These are phyloP conservation scores for Mylabris phalerata DNA, from an alignment of 1,140 invertebrate species.

Conservation along the genomic window DNA sequence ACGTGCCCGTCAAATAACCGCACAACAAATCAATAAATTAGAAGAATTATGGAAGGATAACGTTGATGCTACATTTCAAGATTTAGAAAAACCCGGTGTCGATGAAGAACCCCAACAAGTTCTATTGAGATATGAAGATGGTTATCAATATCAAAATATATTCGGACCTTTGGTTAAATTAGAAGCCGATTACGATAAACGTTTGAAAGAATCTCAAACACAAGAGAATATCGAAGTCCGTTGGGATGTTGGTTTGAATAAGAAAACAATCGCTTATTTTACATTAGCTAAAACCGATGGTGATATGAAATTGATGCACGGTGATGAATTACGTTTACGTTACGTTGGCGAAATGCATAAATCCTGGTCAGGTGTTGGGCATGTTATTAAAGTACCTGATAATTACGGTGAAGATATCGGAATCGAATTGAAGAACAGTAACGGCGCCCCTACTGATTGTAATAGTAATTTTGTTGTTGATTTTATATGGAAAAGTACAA, in stretches of 20 bases:
- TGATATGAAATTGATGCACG: slow-evolving; percentile 99
- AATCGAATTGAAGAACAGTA: slow-evolving; percentile 88
- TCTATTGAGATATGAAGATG: slow-evolving; percentile 83
- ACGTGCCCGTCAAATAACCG: slow-evolving; percentile 89
- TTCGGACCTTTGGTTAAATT: slow-evolving; percentile 95
- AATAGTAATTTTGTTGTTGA: slow-evolving; percentile 96
- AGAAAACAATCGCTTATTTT: slow-evolving; percentile 96
- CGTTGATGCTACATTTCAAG: slow-evolving; percentile 94
- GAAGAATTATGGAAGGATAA: slow-evolving; percentile 99
- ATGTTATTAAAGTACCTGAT: slow-evolving; percentile 98
- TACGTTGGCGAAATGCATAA: slow-evolving; percentile 92
- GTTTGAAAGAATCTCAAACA: slow-evolving; percentile 96
- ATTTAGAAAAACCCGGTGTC: slow-evolving; percentile 94
- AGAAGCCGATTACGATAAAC: slow-evolving; percentile 98
- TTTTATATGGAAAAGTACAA: slow-evolving; percentile 99
- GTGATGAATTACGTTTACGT: slow-evolving; percentile 90
- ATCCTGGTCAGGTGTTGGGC: slow-evolving; percentile 90
- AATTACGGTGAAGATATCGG: slow-evolving; percentile 98
- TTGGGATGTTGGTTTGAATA: slow-evolving; percentile 98
- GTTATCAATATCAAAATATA: slow-evolving; percentile 98
- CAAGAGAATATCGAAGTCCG: slow-evolving; percentile 97
- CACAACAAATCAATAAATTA: slow-evolving; percentile 94
- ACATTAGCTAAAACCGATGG: slow-evolving; percentile 96
- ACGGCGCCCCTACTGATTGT: slow-evolving; percentile 84
- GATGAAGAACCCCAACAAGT: slow-evolving; percentile 93